These are phyloP conservation scores for Drosophila arawakana DNA, from an alignment of 1,140 invertebrate genomes.

Conservation along the genomic window DNA sequence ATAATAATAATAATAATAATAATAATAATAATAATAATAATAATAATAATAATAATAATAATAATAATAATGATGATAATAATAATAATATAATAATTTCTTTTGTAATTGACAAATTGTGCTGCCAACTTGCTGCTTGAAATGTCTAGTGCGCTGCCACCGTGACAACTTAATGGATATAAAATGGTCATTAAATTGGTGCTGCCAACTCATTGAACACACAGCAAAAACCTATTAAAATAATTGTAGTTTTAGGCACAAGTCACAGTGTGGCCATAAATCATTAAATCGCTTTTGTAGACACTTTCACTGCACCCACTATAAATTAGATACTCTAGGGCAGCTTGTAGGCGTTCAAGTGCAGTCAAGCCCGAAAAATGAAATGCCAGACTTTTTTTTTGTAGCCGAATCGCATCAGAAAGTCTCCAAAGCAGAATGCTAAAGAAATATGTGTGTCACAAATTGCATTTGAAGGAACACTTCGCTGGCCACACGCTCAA, in stretches of 20 bases:
- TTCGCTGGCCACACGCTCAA: conserved; percentile 33
- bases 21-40: no score
- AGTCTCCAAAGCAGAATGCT: background rate
- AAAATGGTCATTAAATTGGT: background rate
- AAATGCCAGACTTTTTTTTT: conserved; percentile 44
- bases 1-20: no score
- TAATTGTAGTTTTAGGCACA: background rate
- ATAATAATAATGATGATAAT: no score
- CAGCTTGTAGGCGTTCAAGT: conserved; percentile 54
- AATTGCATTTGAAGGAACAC: conserved; percentile 46
- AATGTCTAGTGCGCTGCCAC: background rate
- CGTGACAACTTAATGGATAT: background rate
- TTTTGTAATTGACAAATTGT: no score
- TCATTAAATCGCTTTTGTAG: conserved; percentile 22
- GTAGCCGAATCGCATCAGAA: background rate
- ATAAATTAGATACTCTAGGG: conserved; percentile 45
- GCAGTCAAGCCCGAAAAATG: conserved; percentile 48
- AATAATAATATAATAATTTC: no score
- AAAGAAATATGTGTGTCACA: conserved; percentile 20
- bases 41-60: no score
- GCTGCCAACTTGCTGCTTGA: background rate
- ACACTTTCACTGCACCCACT: conserved; percentile 37
- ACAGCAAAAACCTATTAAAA: background rate
- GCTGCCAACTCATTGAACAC: conserved; percentile 1
- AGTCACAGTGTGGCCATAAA: background rate